Evolutionary conservation across 2,113 vertebrate species (phyloP).

Genomic region (Macroglossus sobrinus): DNA sequence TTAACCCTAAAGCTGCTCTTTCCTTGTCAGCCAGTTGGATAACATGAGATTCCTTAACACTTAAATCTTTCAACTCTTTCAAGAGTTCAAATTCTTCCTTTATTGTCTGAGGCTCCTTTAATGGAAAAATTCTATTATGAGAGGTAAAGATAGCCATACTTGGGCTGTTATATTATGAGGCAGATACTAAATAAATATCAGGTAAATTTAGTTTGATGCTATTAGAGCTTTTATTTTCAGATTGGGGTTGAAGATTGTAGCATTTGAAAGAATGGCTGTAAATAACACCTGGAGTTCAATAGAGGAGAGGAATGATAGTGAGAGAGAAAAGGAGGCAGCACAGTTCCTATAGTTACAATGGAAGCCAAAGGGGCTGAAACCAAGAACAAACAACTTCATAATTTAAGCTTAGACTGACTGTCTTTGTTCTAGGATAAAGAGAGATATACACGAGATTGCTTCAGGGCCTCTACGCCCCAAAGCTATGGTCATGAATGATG

Average conservation of each 20-base stretch:
- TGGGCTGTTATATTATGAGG: background rate
- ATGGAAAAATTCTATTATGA: background rate
- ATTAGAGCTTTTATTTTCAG: background rate
- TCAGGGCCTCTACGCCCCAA: background rate
- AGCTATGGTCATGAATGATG: background rate
- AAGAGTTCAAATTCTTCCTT: background rate
- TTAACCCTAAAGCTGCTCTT: background rate
- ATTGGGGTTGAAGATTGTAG: background rate
- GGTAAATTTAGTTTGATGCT: background rate
- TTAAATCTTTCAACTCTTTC: background rate
- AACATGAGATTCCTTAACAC: background rate
- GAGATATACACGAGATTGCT: background rate
- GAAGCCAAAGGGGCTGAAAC: background rate
- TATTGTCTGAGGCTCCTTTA: background rate
- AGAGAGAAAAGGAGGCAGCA: background rate
- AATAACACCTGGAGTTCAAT: background rate
- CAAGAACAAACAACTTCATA: background rate
- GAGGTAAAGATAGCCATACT: background rate
- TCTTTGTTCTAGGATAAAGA: background rate
- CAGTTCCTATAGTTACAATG: background rate
- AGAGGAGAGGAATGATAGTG: background rate
- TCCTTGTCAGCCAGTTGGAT: background rate
- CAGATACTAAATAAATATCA: background rate
- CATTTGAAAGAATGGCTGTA: background rate
- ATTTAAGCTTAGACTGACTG: background rate